Evolutionary conservation across 2,113 vertebrate species (phyloP).

Genomic region (Acrocephalus kingi): DNA sequence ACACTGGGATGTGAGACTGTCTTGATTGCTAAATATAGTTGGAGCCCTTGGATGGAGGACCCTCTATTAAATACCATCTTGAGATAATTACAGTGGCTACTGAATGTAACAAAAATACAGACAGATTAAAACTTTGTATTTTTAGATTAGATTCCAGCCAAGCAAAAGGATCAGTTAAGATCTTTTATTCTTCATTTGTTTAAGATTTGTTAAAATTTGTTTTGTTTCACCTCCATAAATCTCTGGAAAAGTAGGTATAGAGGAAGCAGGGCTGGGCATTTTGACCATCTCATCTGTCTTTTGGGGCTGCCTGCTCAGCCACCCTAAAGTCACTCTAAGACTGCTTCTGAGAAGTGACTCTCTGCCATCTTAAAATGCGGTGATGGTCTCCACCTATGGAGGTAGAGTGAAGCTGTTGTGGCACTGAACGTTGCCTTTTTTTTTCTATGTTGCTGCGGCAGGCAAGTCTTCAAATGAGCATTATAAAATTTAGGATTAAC

Average conservation of each 20-base stretch:
- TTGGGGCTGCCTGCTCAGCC: neutral
- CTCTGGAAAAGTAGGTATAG: neutral
- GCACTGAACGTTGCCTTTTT: neutral
- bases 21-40: neutral
- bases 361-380: accelerated
- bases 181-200: too few relatives aligned
- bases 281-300: neutral
- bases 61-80: neutral
- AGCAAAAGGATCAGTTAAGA: neutral
- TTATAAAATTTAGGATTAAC: neutral
- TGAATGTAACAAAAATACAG: neutral
- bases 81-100: neutral
- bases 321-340: accelerated
- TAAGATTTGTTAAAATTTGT: neutral
- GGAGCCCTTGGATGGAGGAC: neutral
- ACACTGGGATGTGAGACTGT: neutral
- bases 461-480: neutral
- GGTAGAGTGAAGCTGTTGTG: neutral
- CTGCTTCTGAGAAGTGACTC: neutral
- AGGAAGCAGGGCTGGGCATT: neutral
- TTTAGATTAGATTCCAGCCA: neutral
- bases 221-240: neutral
- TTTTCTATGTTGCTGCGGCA: neutral
- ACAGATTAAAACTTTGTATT: neutral
- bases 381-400: neutral